Conservation (phyloP, 2,113 vertebrate genomes). For the Hippopotamus amphibius region DNA sequence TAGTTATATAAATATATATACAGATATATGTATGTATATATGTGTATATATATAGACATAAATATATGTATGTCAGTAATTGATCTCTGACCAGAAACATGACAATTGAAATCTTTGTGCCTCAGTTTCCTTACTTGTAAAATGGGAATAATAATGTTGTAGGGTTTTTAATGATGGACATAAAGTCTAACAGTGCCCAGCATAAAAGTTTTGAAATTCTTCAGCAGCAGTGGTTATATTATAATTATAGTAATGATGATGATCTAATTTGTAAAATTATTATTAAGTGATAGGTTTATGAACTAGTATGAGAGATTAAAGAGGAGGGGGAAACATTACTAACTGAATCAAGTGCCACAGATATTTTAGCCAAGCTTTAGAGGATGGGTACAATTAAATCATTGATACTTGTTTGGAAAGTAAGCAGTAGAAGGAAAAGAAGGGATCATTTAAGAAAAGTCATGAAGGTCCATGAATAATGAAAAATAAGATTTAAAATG, state of each 20-base stretch:
- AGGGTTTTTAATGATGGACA: not conserved
- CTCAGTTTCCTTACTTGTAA: slow-evolving; percentile 17
- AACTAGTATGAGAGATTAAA: not conserved
- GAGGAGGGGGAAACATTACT: not conserved
- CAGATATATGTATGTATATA: too few species aligned
- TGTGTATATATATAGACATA: not conserved
- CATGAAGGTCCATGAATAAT: not conserved
- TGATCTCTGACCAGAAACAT: not conserved
- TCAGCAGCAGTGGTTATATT: not conserved
- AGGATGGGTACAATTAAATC: not conserved
- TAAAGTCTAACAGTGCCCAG: not conserved
- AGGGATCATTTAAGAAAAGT: not conserved
- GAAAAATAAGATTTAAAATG: not conserved
- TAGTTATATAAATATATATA: not conserved
- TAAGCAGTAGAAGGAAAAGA: not conserved
- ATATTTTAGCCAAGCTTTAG: not conserved
- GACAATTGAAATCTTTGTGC: not conserved
- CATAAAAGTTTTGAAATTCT: not conserved
- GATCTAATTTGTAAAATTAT: not conserved
- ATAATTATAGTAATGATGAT: not conserved
- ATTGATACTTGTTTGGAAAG: not conserved
- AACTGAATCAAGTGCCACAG: not conserved
- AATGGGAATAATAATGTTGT: not conserved
- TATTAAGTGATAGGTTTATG: not conserved
- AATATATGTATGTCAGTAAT: not conserved